Evolutionary conservation across 2,888 invertebrate species (phyloP), one percentile per base, ranked within the genome.

Genomic region (Lithophane leautieri): DNA sequence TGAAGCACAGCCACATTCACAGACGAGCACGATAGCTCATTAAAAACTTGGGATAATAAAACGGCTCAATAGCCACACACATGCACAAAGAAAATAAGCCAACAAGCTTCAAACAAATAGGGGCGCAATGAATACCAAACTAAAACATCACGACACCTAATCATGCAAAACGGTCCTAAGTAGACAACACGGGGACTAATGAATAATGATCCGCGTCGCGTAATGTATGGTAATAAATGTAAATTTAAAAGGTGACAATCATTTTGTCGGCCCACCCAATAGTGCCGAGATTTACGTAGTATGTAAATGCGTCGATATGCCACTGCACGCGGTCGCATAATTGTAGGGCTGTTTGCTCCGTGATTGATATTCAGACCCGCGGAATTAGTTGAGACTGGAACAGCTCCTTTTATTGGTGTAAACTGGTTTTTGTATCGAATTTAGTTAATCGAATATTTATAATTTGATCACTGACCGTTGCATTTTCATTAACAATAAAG

Each of bases 201-300:
- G 91, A 92, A 91, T 91, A 92, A 86, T 84, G 86, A 82, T 86
- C 76, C 44, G 79, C 68, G 79, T 74, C 74, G 81, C 85, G 84
- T 88, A 88, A 86, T 86, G 88, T 88, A 95, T 93, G 93, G 88
- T 94, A 95, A 96, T 94, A 90, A 90, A 96, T 95, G 96, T 94
- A 95, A 96, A 96, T 95, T 94, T 95, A 95, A 94, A 94, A 94
- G 94, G 95, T 95, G 96, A 95, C 95, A 95, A 95, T 94, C 94
- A 94, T 93, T 89, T 92, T 92, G 94, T 92, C 92, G 92, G 94
- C 90, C 94, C 95, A 94, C 94, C 95, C 95, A 95, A 93, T 94
- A 89, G 91, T 88, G 89, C 76, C 77, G 87, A 92, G 93, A 94
- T 94, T 94, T 89, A 90, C 89, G 86, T 90, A 88, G 92, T 93